These are phyloP conservation scores for Mimachlamys varia DNA, from an alignment of 2,888 invertebrate genomes.

Conservation along the genomic window DNA sequence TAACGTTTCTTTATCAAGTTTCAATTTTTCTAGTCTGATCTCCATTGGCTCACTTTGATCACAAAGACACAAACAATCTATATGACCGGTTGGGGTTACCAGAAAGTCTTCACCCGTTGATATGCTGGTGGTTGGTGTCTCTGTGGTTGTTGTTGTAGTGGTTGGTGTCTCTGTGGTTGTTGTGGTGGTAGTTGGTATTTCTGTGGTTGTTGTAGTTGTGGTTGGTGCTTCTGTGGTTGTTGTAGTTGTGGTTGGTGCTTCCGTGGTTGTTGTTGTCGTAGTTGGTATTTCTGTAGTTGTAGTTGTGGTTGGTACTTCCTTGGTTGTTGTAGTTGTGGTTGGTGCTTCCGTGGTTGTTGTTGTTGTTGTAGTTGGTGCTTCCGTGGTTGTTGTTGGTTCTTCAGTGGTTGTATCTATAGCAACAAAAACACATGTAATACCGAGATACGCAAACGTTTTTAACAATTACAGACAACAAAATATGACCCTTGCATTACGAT, in stretches of 20 bases:
- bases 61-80: background rate
- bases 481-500: background rate
- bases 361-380: background rate
- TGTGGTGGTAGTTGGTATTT: conserved; percentile 3
- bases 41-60: background rate
- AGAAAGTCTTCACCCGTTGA: background rate
- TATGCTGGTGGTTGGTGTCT: background rate
- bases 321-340: background rate
- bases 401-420: background rate
- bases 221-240: background rate
- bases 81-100: background rate
- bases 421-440: background rate
- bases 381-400: background rate
- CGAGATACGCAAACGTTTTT: background rate
- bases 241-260: background rate
- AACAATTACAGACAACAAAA: background rate
- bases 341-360: background rate
- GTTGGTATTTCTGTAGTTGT: background rate
- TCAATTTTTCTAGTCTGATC: background rate
- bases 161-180: background rate
- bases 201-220: background rate
- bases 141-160: background rate
- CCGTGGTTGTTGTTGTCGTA: background rate
- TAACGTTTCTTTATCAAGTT: background rate
- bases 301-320: background rate